phyloP scores from a whole-genome alignment of 1,140 invertebrate species.

The Tribolium madens region DNA sequence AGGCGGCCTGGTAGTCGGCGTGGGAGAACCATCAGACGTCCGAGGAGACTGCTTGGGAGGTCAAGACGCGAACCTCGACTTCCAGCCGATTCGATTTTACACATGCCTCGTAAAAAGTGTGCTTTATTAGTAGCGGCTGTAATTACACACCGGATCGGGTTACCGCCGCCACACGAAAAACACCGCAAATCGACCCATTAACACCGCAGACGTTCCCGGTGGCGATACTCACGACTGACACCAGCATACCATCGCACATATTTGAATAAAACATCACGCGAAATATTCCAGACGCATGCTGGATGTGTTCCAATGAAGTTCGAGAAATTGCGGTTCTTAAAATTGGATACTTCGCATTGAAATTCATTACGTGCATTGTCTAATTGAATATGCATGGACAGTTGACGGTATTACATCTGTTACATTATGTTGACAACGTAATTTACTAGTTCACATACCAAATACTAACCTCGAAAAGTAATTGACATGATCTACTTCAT shows the following conservation, averaged over 20 bases:
- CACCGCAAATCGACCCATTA: constrained; percentile 38
- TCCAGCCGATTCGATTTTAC: constrained; percentile 26
- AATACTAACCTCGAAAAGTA: constrained; percentile 45
- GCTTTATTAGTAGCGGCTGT: constrained; percentile 13
- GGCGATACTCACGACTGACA: constrained; percentile 21
- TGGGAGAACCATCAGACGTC: constrained; percentile 36
- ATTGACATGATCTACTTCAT: constrained; percentile 36
- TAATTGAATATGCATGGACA: constrained; percentile 48
- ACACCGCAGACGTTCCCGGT: constrained; percentile 41
- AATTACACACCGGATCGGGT: constrained; percentile 35
- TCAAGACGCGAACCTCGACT: constrained; percentile 51
- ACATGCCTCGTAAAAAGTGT: constrained; percentile 27
- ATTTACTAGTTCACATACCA: constrained; percentile 51
- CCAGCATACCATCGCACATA: constrained; percentile 16
- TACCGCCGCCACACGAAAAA: constrained; percentile 37
- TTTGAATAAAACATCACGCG: constrained; percentile 42
- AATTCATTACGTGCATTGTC: constrained; percentile 37
- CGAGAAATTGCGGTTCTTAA: constrained; percentile 46
- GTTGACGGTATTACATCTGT: constrained; percentile 49
- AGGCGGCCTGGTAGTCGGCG: constrained; percentile 32
- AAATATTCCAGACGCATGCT: constrained; percentile 37
- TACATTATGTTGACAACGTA: constrained; percentile 48
- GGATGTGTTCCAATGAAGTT: constrained; percentile 41
- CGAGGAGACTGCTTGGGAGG: constrained; percentile 49
- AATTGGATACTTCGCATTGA: constrained; percentile 23